Evolutionary conservation across 2,888 invertebrate genomes (phyloP), one percentile per base, ranked within the genome.

Genomic region (Podabrus alpinus): DNA sequence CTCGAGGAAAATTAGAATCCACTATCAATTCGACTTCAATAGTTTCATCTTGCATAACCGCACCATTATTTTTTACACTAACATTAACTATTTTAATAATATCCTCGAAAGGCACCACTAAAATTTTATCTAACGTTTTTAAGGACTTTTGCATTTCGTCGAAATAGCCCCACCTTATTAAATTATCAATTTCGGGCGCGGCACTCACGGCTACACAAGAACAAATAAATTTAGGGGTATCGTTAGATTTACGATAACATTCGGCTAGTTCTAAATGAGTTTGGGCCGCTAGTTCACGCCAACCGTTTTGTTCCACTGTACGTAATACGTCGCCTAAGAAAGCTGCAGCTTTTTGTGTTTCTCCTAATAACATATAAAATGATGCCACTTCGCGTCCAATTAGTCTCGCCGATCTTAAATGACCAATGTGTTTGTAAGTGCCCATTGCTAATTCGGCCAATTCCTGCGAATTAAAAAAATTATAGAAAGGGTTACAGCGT

Each of bases 361-460:
- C 94, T 1, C 94, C 94, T 9, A 95, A 89, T 78, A 94, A 93
- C 81, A 95, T 93, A 86, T 98, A 98, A 86, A 98, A 97, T 21
- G 94, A 92, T 0, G 98, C 97, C 68, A 98, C 88, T 83, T 98
- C 95, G 59, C 94, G 91, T 0, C 98, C 98, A 73, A 98, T 95
- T 66, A 95, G 90, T 61, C 97, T 91, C 0, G 98, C 97, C 71
- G 95, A 97, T 80, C 96, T 90, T 81, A 92, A 88, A 9, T 90
- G 87, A 10, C 89, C 94, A 78, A 98, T 97, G 88, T 98, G 97
- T 84, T 98, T 98, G 85, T 96, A 98, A 0, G 97, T 98, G 69
- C 97, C 97, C 92, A 98, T 97, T 0, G 98, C 97, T 78, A 98
- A 87, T 86, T 98, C 98, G 0, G 97, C 96, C 75, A 98, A 87